A percentile compares a stretch with the other conserved stretches of the same genome.
Evolutionary conservation across 2,797 vertebrate species (phyloP).

Genomic region (Mionectes olivaceus): DNA sequence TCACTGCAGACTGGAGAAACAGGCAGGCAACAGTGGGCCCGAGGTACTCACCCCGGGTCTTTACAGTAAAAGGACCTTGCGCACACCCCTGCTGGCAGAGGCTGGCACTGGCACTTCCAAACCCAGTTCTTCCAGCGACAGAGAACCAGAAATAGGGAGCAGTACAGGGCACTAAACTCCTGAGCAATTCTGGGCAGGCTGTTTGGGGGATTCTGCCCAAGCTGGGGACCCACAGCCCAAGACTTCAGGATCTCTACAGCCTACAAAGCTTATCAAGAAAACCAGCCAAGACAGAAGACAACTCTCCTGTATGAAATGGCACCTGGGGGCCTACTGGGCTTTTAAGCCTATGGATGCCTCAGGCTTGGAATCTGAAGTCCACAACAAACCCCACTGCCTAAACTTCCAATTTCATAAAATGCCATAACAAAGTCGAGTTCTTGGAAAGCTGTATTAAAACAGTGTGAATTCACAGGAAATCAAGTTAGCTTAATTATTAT

Average conservation of each 20-base stretch:
- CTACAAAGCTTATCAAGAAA: neutral
- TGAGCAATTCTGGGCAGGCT: neutral
- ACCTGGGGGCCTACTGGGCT: neutral
- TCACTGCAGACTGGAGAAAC: conserved; percentile 91
- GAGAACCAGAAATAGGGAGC: neutral
- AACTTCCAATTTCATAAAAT: neutral
- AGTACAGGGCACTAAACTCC: neutral
- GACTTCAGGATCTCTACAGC: neutral
- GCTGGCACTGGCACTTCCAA: neutral
- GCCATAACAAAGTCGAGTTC: neutral
- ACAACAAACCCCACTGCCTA: neutral
- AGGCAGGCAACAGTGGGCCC: neutral
- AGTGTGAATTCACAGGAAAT: neutral
- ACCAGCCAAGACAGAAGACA: neutral
- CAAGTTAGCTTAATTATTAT: neutral
- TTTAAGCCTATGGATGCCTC: neutral
- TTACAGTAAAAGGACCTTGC: neutral
- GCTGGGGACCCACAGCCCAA: neutral
- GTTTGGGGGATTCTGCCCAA: neutral
- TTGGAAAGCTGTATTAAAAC: neutral
- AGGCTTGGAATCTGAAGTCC: neutral
- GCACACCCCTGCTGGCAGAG: neutral
- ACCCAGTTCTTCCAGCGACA: neutral
- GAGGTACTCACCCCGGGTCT: neutral
- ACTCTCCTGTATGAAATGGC: neutral